Evolutionary conservation across 92 coral and sea anemone genomes (phyloP).

Genomic region (Zoanthus sansibaricus): DNA sequence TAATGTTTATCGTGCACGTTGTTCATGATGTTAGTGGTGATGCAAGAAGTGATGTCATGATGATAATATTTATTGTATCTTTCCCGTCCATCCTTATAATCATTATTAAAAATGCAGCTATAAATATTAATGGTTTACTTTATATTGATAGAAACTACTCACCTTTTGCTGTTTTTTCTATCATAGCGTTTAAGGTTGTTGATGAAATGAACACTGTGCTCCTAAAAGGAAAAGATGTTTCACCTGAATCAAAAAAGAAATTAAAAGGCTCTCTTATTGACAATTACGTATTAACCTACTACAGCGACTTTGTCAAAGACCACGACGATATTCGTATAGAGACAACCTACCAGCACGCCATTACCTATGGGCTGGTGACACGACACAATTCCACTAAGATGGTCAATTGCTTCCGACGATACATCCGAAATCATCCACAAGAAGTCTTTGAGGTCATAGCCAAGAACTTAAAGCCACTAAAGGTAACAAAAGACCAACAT

Average conservation of each 20-base stretch:
- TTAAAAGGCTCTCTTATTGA: constrained; percentile 90
- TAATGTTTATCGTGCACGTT: too few relatives aligned
- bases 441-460: constrained; percentile 94
- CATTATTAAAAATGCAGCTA: too few relatives aligned
- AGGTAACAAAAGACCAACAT: constrained; percentile 62
- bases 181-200: constrained; percentile 76
- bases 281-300: constrained; percentile 91
- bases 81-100: too few relatives aligned
- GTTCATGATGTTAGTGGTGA: not conserved
- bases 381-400: constrained; percentile 68
- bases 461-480: constrained; percentile 84
- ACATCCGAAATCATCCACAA: constrained; percentile 91
- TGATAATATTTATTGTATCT: not conserved
- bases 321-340: constrained; percentile 84
- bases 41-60: not conserved
- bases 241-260: not conserved
- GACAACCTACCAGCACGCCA: constrained; percentile 86
- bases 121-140: too few relatives aligned
- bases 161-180: not conserved
- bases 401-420: constrained; percentile 83
- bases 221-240: constrained; percentile 42
- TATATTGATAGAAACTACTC: too few relatives aligned
- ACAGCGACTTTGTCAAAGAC: constrained; percentile 72
- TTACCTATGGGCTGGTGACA: constrained; percentile 88
- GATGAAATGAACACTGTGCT: constrained; percentile 80